These are phyloP conservation scores for Reticulitermes lucifugus DNA, from an alignment of 2,888 invertebrate genomes.

Conservation along the genomic window DNA sequence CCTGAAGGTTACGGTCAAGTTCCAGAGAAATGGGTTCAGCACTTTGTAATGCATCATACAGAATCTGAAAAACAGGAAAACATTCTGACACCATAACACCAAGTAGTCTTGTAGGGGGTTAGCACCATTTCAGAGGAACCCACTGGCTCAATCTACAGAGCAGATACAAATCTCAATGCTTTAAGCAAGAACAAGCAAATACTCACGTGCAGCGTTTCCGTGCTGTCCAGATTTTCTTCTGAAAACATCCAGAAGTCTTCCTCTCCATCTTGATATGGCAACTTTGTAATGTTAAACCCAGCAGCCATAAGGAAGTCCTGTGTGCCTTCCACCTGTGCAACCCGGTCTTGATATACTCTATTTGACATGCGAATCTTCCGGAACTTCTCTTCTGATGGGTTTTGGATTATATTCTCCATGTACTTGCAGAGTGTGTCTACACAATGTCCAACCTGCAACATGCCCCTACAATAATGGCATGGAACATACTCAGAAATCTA, in stretches of 20 bases:
- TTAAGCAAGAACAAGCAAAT: neutral
- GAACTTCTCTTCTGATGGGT: constrained; percentile 90
- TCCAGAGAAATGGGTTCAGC: constrained; percentile 87
- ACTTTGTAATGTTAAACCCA: constrained; percentile 77
- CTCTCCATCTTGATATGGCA: constrained; percentile 69
- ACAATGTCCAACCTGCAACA: constrained; percentile 76
- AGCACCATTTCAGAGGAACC: too few relatives aligned
- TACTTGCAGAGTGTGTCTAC: constrained; percentile 90
- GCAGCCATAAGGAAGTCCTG: constrained; percentile 84
- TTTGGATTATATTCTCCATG: constrained; percentile 87
- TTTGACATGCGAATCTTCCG: constrained; percentile 90
- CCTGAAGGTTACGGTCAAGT: constrained; percentile 87
- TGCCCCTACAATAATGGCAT: neutral
- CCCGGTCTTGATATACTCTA: constrained; percentile 84
- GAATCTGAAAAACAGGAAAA: constrained; percentile 64
- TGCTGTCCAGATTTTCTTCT: constrained; percentile 68
- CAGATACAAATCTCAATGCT: too few relatives aligned
- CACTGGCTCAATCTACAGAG: too few relatives aligned
- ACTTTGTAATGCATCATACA: constrained; percentile 81
- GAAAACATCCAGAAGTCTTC: constrained; percentile 78
- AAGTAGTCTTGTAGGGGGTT: too few relatives aligned
- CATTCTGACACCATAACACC: neutral
- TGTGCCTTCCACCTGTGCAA: constrained; percentile 82
- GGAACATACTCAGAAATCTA: neutral
- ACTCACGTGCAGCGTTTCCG: constrained; percentile 69